Evolutionary conservation across 1,140 invertebrate genomes (phyloP).

Genomic region (Lasioglossum albipes): DNA sequence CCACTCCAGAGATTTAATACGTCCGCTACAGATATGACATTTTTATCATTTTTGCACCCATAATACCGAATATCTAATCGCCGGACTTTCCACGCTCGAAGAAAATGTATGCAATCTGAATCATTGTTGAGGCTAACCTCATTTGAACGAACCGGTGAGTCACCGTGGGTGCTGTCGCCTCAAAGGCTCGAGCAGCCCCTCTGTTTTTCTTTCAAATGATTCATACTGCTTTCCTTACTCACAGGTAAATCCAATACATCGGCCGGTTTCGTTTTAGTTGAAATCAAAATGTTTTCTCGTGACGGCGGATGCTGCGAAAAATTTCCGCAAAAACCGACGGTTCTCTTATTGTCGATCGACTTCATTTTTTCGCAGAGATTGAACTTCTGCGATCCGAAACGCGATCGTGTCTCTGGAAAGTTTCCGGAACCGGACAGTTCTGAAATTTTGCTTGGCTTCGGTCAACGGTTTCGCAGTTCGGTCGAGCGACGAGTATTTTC

Average conservation of each 20-base stretch:
- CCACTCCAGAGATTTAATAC: too few relatives aligned
- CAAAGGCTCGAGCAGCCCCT: neutral
- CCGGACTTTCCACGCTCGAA: neutral
- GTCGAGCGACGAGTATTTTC: constrained; percentile 4
- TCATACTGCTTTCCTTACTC: neutral
- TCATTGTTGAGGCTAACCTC: neutral
- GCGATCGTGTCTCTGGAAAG: constrained; percentile 21
- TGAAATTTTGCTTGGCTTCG: neutral
- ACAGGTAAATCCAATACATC: neutral
- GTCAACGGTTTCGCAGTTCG: neutral
- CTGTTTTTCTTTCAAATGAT: constrained; percentile 4
- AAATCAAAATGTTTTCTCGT: too few relatives aligned
- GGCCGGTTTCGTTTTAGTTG: too few relatives aligned
- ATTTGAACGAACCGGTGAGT: constrained; percentile 3
- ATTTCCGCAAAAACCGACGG: too few relatives aligned
- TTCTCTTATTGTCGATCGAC: too few relatives aligned
- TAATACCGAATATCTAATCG: too few relatives aligned
- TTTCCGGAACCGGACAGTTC: neutral
- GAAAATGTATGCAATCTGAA: neutral
- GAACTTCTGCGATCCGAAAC: neutral
- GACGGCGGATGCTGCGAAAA: too few relatives aligned
- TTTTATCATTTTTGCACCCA: neutral
- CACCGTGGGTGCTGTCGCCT: neutral
- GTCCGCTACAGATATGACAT: too few relatives aligned
- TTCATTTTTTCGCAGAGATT: neutral